These are phyloP conservation scores for Andrena bicolor DNA, from an alignment of 2,888 invertebrate genomes.

Conservation along the genomic window DNA sequence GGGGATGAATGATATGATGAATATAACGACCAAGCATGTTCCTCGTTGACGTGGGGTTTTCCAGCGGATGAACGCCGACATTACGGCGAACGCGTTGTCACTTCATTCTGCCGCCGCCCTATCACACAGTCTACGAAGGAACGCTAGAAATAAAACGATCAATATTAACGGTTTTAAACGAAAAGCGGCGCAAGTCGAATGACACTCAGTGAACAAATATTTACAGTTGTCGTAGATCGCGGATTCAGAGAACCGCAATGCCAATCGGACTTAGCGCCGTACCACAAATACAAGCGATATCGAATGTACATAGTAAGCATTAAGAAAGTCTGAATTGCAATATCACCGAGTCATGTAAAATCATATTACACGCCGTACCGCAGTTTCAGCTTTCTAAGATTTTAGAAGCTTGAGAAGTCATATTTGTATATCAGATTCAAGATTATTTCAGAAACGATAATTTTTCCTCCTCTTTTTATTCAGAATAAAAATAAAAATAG, in stretches of 20 bases:
- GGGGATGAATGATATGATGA: constrained; percentile 58
- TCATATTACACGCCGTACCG: constrained; percentile 1
- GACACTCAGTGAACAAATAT: constrained; percentile 15
- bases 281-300: constrained; percentile 33
- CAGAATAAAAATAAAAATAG: background rate
- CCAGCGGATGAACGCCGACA: constrained; percentile 47
- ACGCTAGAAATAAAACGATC: constrained; percentile 84
- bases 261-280: constrained; percentile 20
- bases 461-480: too few relatives aligned
- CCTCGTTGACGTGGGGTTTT: constrained; percentile 64
- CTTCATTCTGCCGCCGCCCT: constrained; percentile 81
- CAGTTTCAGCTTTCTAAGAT: background rate
- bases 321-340: constrained; percentile 37
- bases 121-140: constrained; percentile 95
- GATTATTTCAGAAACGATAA: background rate
- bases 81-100: constrained; percentile 31
- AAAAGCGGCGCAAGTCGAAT: constrained; percentile 20
- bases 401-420: background rate
- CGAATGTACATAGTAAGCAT: constrained; percentile 53
- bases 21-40: constrained; percentile 64
- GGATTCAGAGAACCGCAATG: background rate
- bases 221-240: constrained; percentile 21
- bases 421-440: background rate
- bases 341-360: constrained; percentile 79
- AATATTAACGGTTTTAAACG: background rate